phyloP scores from a whole-genome alignment of 2,888 invertebrate genomes.

The Limnephilus marmoratus region DNA sequence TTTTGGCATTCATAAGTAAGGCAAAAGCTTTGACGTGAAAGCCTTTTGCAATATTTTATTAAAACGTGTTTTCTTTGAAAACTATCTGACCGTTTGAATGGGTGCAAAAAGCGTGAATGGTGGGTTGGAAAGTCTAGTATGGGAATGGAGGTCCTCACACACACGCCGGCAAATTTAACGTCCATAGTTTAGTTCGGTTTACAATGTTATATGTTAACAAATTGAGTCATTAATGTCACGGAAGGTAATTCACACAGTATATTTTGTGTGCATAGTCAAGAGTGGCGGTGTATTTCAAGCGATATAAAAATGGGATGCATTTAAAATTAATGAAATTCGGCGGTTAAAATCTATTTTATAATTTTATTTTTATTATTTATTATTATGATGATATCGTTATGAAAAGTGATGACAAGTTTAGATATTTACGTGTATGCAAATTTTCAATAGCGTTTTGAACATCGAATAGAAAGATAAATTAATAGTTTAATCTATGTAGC shows the following conservation, averaged over 20 bases:
- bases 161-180: slow-evolving; percentile 25
- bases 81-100: slow-evolving; percentile 20
- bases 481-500: too few species aligned
- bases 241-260: slow-evolving; percentile 55
- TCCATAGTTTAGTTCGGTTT: slow-evolving; percentile 44
- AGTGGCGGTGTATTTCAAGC: slow-evolving; percentile 29
- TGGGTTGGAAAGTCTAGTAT: not conserved
- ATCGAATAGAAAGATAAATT: not conserved
- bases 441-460: not conserved
- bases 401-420: not conserved
- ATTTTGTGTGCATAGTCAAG: slow-evolving; percentile 48
- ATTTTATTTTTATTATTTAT: not conserved
- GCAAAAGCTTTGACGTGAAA: slow-evolving; percentile 17
- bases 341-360: not conserved
- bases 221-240: slow-evolving; percentile 66
- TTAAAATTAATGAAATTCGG: not conserved
- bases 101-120: slow-evolving; percentile 29
- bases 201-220: slow-evolving; percentile 63
- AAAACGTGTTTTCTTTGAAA: slow-evolving; percentile 19
- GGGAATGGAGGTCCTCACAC: slow-evolving; percentile 6
- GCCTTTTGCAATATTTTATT: not conserved
- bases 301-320: not conserved
- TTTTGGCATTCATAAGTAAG: slow-evolving; percentile 22
- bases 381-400: not conserved
- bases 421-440: not conserved